A percentile compares a stretch with the other conserved stretches of the same genome.
Evolutionary conservation across 2,797 vertebrate species (phyloP).

Genomic region (Microctenopoma lineatum): DNA sequence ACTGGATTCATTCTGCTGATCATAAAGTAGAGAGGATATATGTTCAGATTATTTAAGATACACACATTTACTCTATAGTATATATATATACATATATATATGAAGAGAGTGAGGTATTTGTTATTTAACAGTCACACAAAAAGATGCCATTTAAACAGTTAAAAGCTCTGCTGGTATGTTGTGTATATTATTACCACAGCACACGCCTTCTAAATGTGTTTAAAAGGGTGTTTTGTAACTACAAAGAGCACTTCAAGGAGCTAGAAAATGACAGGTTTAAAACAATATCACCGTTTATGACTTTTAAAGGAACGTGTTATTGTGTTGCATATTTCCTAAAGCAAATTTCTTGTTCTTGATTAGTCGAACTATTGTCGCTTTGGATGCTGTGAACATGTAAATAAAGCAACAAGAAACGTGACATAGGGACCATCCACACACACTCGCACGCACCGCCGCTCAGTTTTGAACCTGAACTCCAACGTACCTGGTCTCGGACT

Average conservation of each 20-base stretch:
- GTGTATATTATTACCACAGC: slow-evolving; percentile 45
- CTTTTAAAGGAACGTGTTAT: neutral
- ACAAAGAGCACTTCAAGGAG: slow-evolving; percentile 22
- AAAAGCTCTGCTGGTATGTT: neutral
- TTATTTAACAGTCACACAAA: neutral
- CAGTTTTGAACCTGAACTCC: neutral
- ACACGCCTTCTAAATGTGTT: slow-evolving; percentile 36
- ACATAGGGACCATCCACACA: neutral
- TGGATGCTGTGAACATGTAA: neutral
- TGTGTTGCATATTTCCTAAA: neutral
- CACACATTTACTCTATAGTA: neutral
- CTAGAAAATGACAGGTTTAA: slow-evolving; percentile 52
- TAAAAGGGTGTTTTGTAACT: slow-evolving; percentile 42
- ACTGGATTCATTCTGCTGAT: neutral
- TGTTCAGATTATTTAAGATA: neutral
- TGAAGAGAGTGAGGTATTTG: too few relatives aligned
- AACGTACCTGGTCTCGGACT: slow-evolving; percentile 84
- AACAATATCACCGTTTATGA: slow-evolving; percentile 5
- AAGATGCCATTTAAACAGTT: neutral
- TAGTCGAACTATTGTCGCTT: neutral
- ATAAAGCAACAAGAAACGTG: neutral
- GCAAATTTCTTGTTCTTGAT: neutral
- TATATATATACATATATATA: too few relatives aligned
- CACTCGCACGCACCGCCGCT: neutral
- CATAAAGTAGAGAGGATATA: neutral